Base-by-base conservation (phyloP, 2,113 vertebrate species). In the Propithecus coquereli region DNA sequence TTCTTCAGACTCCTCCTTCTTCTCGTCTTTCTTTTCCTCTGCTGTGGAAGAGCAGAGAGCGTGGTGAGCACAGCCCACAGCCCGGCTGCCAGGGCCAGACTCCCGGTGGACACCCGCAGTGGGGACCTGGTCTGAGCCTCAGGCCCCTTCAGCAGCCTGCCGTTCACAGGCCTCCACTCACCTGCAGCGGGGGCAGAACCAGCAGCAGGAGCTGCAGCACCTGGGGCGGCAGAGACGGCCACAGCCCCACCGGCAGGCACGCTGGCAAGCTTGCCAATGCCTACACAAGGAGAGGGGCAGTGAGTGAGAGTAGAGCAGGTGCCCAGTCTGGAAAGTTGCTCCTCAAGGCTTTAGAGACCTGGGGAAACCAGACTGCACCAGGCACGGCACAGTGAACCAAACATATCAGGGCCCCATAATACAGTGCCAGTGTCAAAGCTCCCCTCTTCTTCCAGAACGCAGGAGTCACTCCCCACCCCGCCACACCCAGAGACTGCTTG, bases 1-100 rank as follows among this genome's bases (percentile, higher is more conserved):
- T 98, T 99, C 99, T 97, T 99, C 99, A 3, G 99, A 99, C 82
- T 99, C 99, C 4, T 99, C 99, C 27, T 99, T 99, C 99, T 99
- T 99, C 98, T 99, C 99, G 34, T 99, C 99, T 90, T 99, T 99
- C 99, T 99, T 99, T 93, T 99, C 99, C 97, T 99, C 99, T 52
- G 97, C 98, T 99, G 95, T 20, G 92, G 74, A 77, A 50, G 18
- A 52, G 4, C 43, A 0, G 10, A 43, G 34, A 70, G 0, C 0
- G 12, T 1, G 7, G 47, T 76, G 45, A 96, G 83, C 0, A 4
- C 34, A 32, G 14, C 14, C 9, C 8, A 0, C 61, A 30, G 59
- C 12, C 27, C 14, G 17, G 6, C 10, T 0, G 32, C 40, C 12
- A 1, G 27, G 7, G 30, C 23, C 43, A 9, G 16, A 9, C 18